Percentiles rank a stretch among this genome's conserved stretches.
These are phyloP conservation scores for Pseudotriccus pelzelni DNA, from an alignment of 2,797 vertebrate species.

Conservation along the genomic window DNA sequence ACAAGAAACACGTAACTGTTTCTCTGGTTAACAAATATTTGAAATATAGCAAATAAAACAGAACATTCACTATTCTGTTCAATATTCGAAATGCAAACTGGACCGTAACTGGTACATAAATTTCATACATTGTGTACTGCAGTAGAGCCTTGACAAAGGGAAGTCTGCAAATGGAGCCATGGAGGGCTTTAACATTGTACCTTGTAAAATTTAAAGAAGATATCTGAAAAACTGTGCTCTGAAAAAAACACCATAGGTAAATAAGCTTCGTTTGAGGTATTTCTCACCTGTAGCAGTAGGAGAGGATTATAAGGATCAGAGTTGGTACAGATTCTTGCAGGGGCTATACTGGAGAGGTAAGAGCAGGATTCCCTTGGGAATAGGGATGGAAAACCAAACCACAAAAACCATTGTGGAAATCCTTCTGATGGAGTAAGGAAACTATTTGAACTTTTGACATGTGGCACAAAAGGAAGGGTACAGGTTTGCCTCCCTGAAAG, in stretches of 20 bases:
- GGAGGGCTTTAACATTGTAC: neutral
- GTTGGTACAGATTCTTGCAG: neutral
- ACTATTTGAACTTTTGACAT: neutral
- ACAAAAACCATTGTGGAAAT: neutral
- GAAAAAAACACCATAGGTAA: neutral
- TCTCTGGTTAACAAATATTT: neutral
- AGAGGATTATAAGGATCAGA: neutral
- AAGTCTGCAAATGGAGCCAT: neutral
- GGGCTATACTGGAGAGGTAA: neutral
- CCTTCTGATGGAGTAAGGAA: neutral
- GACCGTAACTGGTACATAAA: neutral
- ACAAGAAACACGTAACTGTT: neutral
- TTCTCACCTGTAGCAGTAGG: neutral
- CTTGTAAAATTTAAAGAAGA: neutral
- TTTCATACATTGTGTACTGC: neutral
- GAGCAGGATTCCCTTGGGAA: neutral
- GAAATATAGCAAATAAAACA: neutral
- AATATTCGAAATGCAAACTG: neutral
- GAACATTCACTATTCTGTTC: neutral
- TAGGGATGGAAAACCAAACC: neutral
- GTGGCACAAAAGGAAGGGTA: neutral
- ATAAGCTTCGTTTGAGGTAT: neutral
- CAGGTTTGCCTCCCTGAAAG: accelerated
- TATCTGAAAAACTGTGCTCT: neutral
- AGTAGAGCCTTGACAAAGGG: neutral